These are phyloP conservation scores for Phalacrocorax pelagicus DNA, from an alignment of 2,113 vertebrate species.

Conservation along the genomic window DNA sequence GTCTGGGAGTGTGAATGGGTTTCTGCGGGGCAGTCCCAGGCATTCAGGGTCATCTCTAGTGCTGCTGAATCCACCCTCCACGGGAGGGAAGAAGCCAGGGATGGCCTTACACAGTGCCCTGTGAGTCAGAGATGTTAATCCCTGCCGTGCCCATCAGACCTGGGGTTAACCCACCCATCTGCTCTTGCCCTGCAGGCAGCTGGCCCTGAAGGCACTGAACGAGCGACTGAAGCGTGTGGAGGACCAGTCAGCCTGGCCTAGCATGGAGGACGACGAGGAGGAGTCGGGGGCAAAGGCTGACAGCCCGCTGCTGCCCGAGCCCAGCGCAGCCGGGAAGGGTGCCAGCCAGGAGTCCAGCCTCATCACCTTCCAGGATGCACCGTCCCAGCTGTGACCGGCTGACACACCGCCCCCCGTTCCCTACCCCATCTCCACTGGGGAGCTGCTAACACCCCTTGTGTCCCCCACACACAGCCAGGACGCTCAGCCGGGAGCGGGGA, in stretches of 20 bases:
- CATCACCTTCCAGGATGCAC: constrained; percentile 91
- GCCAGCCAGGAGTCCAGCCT: constrained; percentile 85
- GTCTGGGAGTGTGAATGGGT: accelerated
- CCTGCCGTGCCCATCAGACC: accelerated
- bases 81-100: not conserved
- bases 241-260: constrained; percentile 95
- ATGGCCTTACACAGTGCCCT: not conserved
- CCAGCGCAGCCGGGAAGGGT: constrained; percentile 46
- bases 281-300: constrained; percentile 76
- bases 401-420: not conserved
- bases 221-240: constrained; percentile 95
- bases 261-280: constrained; percentile 97
- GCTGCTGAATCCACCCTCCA: not conserved
- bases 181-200: constrained; percentile 79
- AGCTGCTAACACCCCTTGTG: constrained; percentile 23
- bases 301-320: constrained; percentile 72
- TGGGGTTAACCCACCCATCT: not conserved
- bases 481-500: not conserved
- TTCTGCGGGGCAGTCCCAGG: not conserved
- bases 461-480: not conserved
- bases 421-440: not conserved
- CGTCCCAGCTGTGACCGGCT: constrained; percentile 80
- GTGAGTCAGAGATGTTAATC: not conserved
- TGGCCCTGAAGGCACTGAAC: constrained; percentile 95
- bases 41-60: accelerated